These are phyloP conservation scores for Theonella swinhoei DNA, from an alignment of 37 sponge, comb jelly and placozoan species.

Conservation along the genomic window DNA sequence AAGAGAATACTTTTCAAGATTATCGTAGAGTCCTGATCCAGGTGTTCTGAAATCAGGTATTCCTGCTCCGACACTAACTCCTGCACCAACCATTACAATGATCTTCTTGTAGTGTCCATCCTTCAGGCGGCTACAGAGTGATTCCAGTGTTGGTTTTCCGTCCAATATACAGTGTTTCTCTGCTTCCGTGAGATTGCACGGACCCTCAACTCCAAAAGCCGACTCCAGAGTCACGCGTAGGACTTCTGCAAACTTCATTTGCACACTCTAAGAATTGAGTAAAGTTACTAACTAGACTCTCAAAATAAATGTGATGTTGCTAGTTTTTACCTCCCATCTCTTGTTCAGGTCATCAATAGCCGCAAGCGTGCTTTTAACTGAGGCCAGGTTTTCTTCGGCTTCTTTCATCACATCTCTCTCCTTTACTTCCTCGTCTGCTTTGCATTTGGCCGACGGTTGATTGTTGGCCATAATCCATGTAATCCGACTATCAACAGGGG, in stretches of 20 bases:
- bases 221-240: background rate
- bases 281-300: no score
- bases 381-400: background rate
- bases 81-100: conserved; percentile 82
- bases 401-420: background rate
- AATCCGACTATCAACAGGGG: background rate
- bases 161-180: conserved; percentile 5
- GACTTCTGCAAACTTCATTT: background rate
- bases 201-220: background rate
- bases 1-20: conserved; percentile 64
- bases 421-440: background rate
- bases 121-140: conserved; percentile 39
- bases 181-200: background rate
- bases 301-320: no score
- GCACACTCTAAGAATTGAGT: background rate
- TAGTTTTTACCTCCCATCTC: conserved; percentile 35
- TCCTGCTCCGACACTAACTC: conserved; percentile 83
- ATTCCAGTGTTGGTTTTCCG: conserved; percentile 10
- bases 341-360: conserved; percentile 3
- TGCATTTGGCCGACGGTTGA: no score
- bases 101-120: conserved; percentile 52
- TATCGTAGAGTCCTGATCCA: conserved; percentile 80
- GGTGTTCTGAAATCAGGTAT: conserved; percentile 88
- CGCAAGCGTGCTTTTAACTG: background rate
- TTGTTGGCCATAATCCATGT: background rate